These are phyloP conservation scores for Stigmatopora nigra DNA, from an alignment of 2,113 vertebrate genomes.

Conservation along the genomic window DNA sequence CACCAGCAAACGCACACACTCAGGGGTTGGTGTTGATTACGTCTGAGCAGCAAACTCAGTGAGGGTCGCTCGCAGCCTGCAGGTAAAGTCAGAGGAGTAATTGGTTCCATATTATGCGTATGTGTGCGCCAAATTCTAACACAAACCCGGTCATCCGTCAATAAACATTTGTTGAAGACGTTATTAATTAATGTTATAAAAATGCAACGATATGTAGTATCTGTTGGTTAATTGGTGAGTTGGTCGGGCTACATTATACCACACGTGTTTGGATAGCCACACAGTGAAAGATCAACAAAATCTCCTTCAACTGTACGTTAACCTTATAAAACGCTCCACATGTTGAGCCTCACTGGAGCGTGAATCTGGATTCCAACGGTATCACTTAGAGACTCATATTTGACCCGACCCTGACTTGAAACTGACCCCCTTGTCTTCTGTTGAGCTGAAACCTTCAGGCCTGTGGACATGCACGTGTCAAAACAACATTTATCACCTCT, in stretches of 20 bases:
- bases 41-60: slow-evolving; percentile 42
- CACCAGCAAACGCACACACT: slow-evolving; percentile 7
- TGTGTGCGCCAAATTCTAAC: slow-evolving; percentile 2
- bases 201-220: neutral
- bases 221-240: neutral
- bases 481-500: slow-evolving; percentile 61
- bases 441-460: slow-evolving; percentile 42
- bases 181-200: slow-evolving; percentile 3
- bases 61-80: slow-evolving; percentile 46
- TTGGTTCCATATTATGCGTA: slow-evolving; percentile 56
- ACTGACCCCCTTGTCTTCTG: slow-evolving; percentile 41
- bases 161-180: slow-evolving; percentile 15
- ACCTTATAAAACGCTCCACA: slow-evolving; percentile 7
- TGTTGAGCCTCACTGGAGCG: slow-evolving; percentile 6
- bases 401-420: slow-evolving; percentile 43
- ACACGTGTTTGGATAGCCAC: neutral
- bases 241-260: neutral
- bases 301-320: neutral
- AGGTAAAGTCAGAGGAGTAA: slow-evolving; percentile 47
- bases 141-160: slow-evolving; percentile 18
- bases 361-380: slow-evolving; percentile 20
- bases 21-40: slow-evolving; percentile 49
- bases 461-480: slow-evolving; percentile 51
- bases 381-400: slow-evolving; percentile 45
- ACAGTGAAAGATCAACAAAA: slow-evolving; percentile 3